A percentile compares a stretch with the other conserved stretches of the same genome.
phyloP scores from a whole-genome alignment of 1,140 invertebrate species.

The Ladona fulva region DNA sequence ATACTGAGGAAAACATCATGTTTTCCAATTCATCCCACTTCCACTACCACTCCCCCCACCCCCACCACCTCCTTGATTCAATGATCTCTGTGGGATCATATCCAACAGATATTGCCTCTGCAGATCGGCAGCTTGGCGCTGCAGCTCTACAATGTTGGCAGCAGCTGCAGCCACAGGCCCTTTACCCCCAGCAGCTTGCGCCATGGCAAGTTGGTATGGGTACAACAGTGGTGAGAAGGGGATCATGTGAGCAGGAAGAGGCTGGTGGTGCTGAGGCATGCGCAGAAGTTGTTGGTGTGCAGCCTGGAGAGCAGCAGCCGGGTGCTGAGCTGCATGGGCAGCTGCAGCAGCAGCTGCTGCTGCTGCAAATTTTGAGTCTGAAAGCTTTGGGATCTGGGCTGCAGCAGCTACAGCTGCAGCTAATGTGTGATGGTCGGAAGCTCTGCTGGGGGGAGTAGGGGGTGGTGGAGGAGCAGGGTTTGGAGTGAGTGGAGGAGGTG shows the following conservation, averaged over 20 bases:
- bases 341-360: conserved; percentile 67
- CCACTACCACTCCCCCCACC: not conserved
- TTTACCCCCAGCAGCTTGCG: conserved; percentile 47
- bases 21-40: conserved; percentile 19
- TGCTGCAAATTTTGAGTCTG: conserved; percentile 15
- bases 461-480: conserved; percentile 18
- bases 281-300: conserved; percentile 48
- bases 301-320: conserved; percentile 42
- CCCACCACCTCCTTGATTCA: conserved; percentile 11
- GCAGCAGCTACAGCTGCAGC: conserved; percentile 40
- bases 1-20: conserved; percentile 17
- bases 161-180: conserved; percentile 36
- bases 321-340: conserved; percentile 68
- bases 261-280: conserved; percentile 33
- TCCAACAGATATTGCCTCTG: conserved; percentile 93
- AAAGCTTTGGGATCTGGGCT: conserved; percentile 23
- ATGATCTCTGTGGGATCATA: conserved; percentile 71
- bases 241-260: conserved; percentile 64
- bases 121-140: conserved; percentile 70
- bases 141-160: conserved; percentile 59
- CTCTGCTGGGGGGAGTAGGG: conserved; percentile 28
- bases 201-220: conserved; percentile 78
- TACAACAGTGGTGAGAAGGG: conserved; percentile 76
- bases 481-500: conserved; percentile 35
- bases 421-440: conserved; percentile 30